Conservation (phyloP, 2,113 vertebrate species). For the Triplophysa rosa region DNA sequence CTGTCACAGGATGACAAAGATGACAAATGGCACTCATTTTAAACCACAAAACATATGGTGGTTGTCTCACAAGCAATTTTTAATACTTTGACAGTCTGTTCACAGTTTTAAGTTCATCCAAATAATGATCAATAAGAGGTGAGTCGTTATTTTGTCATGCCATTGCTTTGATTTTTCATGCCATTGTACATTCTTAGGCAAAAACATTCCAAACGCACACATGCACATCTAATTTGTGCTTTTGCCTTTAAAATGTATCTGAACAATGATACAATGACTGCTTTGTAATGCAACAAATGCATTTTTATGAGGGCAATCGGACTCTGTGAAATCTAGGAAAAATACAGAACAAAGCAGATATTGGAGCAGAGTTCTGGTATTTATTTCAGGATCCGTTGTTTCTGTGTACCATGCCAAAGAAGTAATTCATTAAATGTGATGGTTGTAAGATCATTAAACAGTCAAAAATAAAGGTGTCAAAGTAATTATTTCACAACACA, state of each 20-base stretch:
- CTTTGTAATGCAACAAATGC: slow-evolving; percentile 7
- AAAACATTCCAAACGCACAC: slow-evolving; percentile 32
- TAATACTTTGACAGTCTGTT: slow-evolving; percentile 4
- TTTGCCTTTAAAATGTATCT: neutral
- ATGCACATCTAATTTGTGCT: slow-evolving; percentile 25
- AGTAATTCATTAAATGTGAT: neutral
- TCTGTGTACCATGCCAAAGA: neutral
- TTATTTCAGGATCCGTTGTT: neutral
- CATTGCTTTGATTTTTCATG: slow-evolving; percentile 23
- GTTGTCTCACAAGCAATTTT: neutral
- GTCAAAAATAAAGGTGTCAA: neutral
- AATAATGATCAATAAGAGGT: neutral
- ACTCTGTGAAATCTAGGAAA: neutral
- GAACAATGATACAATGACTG: neutral
- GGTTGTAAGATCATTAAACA: neutral
- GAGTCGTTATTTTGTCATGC: slow-evolving; percentile 38
- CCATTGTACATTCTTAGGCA: slow-evolving; percentile 30
- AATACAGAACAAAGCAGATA: neutral
- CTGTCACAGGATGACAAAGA: neutral
- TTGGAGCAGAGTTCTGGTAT: neutral
- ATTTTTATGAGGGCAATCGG: neutral
- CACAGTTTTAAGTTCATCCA: slow-evolving; percentile 12
- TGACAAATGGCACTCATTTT: slow-evolving; percentile 12
- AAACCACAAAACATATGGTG: neutral
- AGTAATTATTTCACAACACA: neutral